phyloP scores from a whole-genome alignment of 2,797 vertebrate genomes.

The Pseudotriccus pelzelni region DNA sequence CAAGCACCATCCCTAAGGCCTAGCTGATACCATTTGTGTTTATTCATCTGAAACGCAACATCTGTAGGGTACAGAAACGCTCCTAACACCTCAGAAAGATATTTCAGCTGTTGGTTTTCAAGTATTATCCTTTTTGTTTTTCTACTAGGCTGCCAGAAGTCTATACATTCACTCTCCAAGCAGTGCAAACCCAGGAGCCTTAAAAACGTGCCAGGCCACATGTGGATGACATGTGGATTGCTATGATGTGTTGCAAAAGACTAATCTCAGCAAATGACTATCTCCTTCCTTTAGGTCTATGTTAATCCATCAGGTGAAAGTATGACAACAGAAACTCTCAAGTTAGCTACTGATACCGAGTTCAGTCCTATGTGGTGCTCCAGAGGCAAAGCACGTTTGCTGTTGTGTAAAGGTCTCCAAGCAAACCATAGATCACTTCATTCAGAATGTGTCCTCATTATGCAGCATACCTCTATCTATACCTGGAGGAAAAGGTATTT shows the following conservation, averaged over 20 bases:
- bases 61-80: neutral
- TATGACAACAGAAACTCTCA: rapidly evolving
- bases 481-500: neutral
- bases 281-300: neutral
- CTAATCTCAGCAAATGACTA: rapidly evolving
- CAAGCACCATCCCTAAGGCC: neutral
- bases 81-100: neutral
- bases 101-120: neutral
- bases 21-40: neutral
- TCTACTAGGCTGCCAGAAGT: neutral
- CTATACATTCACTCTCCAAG: neutral
- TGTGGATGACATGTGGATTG: neutral
- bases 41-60: neutral
- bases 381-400: neutral
- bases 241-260: neutral
- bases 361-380: neutral
- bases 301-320: neutral
- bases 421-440: neutral
- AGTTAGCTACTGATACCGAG: neutral
- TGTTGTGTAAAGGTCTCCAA: neutral
- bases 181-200: neutral
- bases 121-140: neutral
- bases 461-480: neutral
- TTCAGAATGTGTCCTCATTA: neutral
- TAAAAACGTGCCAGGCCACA: neutral